Conservation (phyloP, 2,888 invertebrate species). For the Cylindroiulus punctatus region DNA sequence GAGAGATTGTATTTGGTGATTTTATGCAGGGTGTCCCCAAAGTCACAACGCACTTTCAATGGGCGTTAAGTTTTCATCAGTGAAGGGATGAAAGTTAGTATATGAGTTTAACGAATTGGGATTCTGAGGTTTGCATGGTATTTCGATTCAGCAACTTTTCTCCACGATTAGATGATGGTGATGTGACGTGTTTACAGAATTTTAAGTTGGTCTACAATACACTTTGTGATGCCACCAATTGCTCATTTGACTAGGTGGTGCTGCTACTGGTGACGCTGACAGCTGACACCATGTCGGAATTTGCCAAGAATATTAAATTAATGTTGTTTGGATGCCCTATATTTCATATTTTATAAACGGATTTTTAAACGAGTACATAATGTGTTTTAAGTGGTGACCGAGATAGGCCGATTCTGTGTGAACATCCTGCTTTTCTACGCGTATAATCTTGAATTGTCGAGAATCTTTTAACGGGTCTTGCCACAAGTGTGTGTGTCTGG, state of each 20-base stretch:
- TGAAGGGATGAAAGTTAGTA: background rate
- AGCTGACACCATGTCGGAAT: background rate
- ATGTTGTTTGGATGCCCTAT: conserved; percentile 29
- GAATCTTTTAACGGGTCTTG: conserved; percentile 4
- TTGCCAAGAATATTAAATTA: conserved; percentile 34
- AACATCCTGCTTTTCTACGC: conserved; percentile 32
- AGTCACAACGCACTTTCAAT: too few species aligned
- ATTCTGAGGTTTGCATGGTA: too few species aligned
- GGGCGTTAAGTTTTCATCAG: background rate
- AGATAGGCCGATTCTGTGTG: conserved; percentile 23
- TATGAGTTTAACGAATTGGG: too few species aligned
- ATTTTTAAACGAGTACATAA: conserved; percentile 23
- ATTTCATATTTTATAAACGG: conserved; percentile 17
- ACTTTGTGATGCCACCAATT: background rate
- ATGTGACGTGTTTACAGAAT: background rate
- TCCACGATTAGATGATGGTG: background rate
- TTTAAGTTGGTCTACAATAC: background rate
- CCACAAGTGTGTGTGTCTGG: conserved; percentile 8
- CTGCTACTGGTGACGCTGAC: background rate
- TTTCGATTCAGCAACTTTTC: background rate
- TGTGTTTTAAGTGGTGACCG: conserved; percentile 25
- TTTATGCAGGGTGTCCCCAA: too few species aligned
- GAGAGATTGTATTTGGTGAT: too few species aligned
- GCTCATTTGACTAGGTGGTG: background rate
- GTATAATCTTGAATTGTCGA: conserved; percentile 31